Percentiles rank a stretch among this genome's conserved stretches.
These are phyloP conservation scores for Oryzias curvinotus DNA, from an alignment of 2,113 vertebrate species.

Conservation along the genomic window DNA sequence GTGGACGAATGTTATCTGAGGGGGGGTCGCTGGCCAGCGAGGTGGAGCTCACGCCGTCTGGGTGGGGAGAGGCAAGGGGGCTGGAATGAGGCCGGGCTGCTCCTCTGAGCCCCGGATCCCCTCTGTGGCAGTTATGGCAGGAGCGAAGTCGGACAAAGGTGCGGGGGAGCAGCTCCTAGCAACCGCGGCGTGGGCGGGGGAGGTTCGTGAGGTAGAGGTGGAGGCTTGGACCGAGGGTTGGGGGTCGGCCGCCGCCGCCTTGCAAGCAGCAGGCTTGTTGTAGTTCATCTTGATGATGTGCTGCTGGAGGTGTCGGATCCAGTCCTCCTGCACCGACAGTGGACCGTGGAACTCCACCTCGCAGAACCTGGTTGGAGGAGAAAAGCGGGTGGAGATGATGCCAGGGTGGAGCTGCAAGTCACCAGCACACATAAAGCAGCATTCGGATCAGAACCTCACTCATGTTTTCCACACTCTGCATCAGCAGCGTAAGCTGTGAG, in stretches of 20 bases:
- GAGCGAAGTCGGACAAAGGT: slow-evolving; percentile 22
- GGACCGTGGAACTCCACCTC: slow-evolving; percentile 95
- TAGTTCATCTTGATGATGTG: slow-evolving; percentile 97
- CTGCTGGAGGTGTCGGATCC: slow-evolving; percentile 93
- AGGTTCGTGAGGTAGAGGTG: slow-evolving; percentile 59
- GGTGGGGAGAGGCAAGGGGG: slow-evolving; percentile 49
- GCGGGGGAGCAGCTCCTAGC: slow-evolving; percentile 40
- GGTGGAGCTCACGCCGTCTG: slow-evolving; percentile 45
- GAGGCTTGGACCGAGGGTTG: slow-evolving; percentile 37
- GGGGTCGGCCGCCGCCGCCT: slow-evolving; percentile 41
- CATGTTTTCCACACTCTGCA: slow-evolving; percentile 30
- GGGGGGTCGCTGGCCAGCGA: slow-evolving; percentile 9
- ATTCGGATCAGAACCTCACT: no score
- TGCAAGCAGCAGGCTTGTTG: slow-evolving; percentile 78
- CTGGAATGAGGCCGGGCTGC: slow-evolving; percentile 45
- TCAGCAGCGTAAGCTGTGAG: slow-evolving; percentile 8
- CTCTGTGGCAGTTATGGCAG: slow-evolving; percentile 52
- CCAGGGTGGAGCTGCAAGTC: no score
- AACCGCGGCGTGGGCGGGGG: slow-evolving; percentile 26
- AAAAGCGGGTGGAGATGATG: neutral
- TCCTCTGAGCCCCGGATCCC: slow-evolving; percentile 49
- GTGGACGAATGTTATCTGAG: slow-evolving; percentile 37
- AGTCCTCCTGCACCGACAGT: slow-evolving; percentile 94
- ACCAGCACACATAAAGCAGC: no score
- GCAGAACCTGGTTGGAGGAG: slow-evolving; percentile 83